phyloP scores from a whole-genome alignment of 2,888 invertebrate species.

The Microplitis deprimator region DNA sequence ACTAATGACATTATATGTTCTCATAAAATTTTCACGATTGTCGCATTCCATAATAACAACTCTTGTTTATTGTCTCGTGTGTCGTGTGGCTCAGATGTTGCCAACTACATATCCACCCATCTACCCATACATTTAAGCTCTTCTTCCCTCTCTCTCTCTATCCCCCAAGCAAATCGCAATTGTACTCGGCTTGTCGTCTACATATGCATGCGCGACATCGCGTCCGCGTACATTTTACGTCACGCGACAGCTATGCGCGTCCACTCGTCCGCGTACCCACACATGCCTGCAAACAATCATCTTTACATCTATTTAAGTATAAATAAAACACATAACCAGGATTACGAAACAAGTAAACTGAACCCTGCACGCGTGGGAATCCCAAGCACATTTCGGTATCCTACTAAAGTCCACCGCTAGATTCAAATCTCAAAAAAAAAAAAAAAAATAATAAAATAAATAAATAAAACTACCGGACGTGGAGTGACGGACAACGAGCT shows the following conservation, averaged over 20 bases:
- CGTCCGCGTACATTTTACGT: constrained; percentile 40
- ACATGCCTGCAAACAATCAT: constrained; percentile 13
- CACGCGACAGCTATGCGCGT: constrained; percentile 53
- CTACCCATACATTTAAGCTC: background rate
- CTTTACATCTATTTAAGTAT: background rate
- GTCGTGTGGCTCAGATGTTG: background rate
- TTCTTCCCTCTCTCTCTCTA: constrained; percentile 3
- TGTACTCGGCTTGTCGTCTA: no score
- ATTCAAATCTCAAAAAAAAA: background rate
- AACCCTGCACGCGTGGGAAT: constrained; percentile 15
- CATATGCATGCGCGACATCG: constrained; percentile 24
- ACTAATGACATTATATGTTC: constrained; percentile 22
- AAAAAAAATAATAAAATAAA: background rate
- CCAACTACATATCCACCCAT: background rate
- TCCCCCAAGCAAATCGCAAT: background rate
- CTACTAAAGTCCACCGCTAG: constrained; percentile 1
- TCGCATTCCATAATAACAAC: background rate
- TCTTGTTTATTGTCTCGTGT: background rate
- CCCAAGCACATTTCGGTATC: background rate
- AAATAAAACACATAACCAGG: no score
- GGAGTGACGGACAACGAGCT: constrained; percentile 34
- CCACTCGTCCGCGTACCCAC: constrained; percentile 5
- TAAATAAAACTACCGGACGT: constrained; percentile 22
- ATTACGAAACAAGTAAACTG: constrained; percentile 8
- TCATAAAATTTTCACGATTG: constrained; percentile 17